A percentile compares a stretch with the other conserved stretches of the same genome.
phyloP scores from a whole-genome alignment of 1,140 invertebrate genomes.

The Drosophila azteca region DNA sequence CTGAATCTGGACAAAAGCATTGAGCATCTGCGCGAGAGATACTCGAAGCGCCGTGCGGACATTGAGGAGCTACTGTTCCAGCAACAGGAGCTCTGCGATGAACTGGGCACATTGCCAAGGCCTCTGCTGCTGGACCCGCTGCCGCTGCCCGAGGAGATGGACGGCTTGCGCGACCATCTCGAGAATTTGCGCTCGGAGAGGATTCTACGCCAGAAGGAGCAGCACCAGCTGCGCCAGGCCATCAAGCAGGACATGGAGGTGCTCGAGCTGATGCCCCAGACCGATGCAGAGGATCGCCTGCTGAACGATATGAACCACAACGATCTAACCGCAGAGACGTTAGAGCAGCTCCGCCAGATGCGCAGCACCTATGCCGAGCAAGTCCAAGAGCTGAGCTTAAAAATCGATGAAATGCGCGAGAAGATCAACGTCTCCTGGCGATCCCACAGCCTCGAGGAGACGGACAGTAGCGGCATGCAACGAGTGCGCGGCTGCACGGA shows the following conservation, averaged over 20 bases:
- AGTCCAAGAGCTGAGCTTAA: conserved; percentile 74
- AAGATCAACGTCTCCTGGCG: conserved; percentile 86
- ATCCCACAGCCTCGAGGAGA: conserved; percentile 83
- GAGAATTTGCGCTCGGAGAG: conserved; percentile 33
- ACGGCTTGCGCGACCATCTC: conserved; percentile 49
- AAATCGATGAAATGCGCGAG: conserved; percentile 84
- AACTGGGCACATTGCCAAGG: conserved; percentile 54
- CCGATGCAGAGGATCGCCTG: conserved; percentile 54
- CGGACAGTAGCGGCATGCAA: conserved; percentile 40
- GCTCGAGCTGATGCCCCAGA: conserved; percentile 44
- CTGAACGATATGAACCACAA: conserved; percentile 60
- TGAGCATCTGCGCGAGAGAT: conserved; percentile 49
- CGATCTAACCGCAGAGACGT: conserved; percentile 53
- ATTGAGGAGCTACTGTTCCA: conserved; percentile 64
- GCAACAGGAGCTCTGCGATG: conserved; percentile 63
- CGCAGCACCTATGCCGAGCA: conserved; percentile 46
- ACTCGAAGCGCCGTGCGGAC: conserved; percentile 44
- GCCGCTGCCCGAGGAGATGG: conserved; percentile 51
- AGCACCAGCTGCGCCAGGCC: conserved; percentile 47
- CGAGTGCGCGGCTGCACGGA: conserved; percentile 29
- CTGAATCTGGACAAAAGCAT: conserved; percentile 58
- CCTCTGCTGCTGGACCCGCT: conserved; percentile 61
- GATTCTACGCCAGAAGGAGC: conserved; percentile 31
- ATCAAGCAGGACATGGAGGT: conserved; percentile 59
- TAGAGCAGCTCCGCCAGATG: conserved; percentile 43